Evolutionary conservation across 1,140 invertebrate genomes (phyloP).

Genomic region (Oryctes rhinoceros): DNA sequence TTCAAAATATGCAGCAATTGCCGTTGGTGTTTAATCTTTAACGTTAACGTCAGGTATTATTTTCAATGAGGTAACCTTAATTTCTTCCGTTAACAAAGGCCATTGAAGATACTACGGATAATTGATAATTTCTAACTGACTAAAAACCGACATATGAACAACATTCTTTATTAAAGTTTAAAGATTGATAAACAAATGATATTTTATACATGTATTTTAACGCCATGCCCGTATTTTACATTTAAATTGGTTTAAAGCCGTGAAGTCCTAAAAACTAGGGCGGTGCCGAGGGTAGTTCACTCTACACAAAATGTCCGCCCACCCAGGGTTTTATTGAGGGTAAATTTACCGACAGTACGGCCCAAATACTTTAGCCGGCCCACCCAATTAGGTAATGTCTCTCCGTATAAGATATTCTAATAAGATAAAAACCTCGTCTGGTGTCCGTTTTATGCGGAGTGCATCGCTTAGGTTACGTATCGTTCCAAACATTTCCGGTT

Average conservation of each 20-base stretch:
- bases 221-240: too few relatives aligned
- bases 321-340: slow-evolving; percentile 28
- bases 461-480: slow-evolving; percentile 15
- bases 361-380: slow-evolving; percentile 27
- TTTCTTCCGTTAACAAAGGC: too few relatives aligned
- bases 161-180: too few relatives aligned
- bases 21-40: too few relatives aligned
- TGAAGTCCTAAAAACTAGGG: slow-evolving; percentile 18
- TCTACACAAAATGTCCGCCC: slow-evolving; percentile 31
- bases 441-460: not conserved
- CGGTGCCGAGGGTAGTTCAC: slow-evolving; percentile 29
- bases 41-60: too few relatives aligned
- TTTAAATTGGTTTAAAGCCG: not conserved
- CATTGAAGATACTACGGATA: too few relatives aligned
- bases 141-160: too few relatives aligned
- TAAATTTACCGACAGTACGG: slow-evolving; percentile 35
- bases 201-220: too few relatives aligned
- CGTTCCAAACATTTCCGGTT: slow-evolving; percentile 14
- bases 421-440: slow-evolving; percentile 7
- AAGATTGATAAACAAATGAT: too few relatives aligned
- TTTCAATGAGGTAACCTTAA: too few relatives aligned
- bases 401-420: slow-evolving; percentile 11
- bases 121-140: too few relatives aligned
- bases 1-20: too few relatives aligned
- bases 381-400: slow-evolving; percentile 34